Evolutionary conservation across 1,140 invertebrate genomes (phyloP).

Genomic region (Galleria mellonella): DNA sequence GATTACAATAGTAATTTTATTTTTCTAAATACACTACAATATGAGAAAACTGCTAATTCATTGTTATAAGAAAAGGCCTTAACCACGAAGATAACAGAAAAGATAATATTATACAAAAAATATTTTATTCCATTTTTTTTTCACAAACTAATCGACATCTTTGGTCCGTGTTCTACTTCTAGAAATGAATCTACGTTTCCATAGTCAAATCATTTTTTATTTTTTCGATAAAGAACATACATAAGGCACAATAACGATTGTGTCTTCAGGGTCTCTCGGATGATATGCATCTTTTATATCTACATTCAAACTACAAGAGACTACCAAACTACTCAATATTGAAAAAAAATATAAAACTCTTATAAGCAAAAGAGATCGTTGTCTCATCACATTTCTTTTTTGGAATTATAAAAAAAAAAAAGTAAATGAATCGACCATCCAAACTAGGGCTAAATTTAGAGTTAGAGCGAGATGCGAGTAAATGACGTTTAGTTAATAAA

Average conservation of each 20-base stretch:
- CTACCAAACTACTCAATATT: conserved; percentile 27
- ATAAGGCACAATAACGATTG: conserved; percentile 63
- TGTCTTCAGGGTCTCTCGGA: conserved; percentile 42
- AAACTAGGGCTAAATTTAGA: conserved; percentile 4
- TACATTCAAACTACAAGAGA: conserved; percentile 35
- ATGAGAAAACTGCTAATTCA: conserved; percentile 32
- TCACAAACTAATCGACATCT: conserved; percentile 45
- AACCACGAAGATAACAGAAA: conserved; percentile 30
- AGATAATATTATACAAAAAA: conserved; percentile 66
- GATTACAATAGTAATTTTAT: conserved; percentile 21
- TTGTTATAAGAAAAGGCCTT: conserved; percentile 10
- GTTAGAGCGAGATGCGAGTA: conserved; percentile 28
- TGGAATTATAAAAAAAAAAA: neutral
- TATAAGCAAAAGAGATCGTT: conserved; percentile 11
- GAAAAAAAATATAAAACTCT: conserved; percentile 25
- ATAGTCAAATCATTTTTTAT: conserved; percentile 24
- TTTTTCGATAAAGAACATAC: conserved; percentile 27
- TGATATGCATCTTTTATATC: conserved; percentile 48
- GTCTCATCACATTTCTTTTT: neutral
- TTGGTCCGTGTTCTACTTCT: conserved; percentile 59
- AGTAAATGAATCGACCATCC: neutral
- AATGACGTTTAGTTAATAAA: too few relatives aligned
- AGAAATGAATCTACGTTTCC: conserved; percentile 36
- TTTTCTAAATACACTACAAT: conserved; percentile 37
- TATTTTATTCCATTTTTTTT: conserved; percentile 44